These are phyloP conservation scores for Esox masquinongy DNA, from an alignment of 2,797 vertebrate species.

Conservation along the genomic window DNA sequence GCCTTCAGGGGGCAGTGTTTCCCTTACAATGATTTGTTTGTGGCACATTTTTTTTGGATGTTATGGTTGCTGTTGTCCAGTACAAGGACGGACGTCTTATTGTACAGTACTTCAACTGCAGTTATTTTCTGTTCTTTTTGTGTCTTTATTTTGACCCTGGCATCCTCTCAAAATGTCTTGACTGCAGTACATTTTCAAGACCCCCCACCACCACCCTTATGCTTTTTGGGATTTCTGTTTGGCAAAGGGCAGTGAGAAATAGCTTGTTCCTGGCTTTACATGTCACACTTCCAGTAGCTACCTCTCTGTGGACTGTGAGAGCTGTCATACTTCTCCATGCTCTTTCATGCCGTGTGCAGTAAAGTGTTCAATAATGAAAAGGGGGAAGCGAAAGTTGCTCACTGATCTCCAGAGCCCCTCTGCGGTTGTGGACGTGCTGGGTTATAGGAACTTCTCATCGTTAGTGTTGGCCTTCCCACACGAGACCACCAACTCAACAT, in stretches of 20 bases:
- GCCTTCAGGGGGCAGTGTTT: slow-evolving; percentile 72
- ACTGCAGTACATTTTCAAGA: background rate
- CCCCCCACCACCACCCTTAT: background rate
- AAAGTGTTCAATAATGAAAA: slow-evolving; percentile 70
- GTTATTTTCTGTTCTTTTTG: background rate
- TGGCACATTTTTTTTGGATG: background rate
- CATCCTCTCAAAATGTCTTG: background rate
- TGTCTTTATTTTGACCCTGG: background rate
- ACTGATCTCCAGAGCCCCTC: slow-evolving; percentile 58
- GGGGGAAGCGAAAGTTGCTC: slow-evolving; percentile 36
- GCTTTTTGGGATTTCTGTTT: slow-evolving; percentile 53
- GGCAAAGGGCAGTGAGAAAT: slow-evolving; percentile 1
- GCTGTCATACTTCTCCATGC: slow-evolving; percentile 29
- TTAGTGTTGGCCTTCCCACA: slow-evolving; percentile 33
- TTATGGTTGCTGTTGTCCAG: background rate
- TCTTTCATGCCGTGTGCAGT: slow-evolving; percentile 49
- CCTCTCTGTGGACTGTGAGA: slow-evolving; percentile 32
- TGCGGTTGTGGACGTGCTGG: slow-evolving; percentile 25
- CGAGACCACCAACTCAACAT: slow-evolving; percentile 45
- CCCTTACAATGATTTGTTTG: slow-evolving; percentile 22
- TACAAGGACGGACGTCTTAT: background rate
- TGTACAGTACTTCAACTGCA: background rate
- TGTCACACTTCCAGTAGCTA: slow-evolving; percentile 36
- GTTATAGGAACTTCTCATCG: slow-evolving; percentile 38
- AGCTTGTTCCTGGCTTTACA: slow-evolving; percentile 39